Conservation (phyloP, 2,797 vertebrate species). For the Crocodylus rhombifer region DNA sequence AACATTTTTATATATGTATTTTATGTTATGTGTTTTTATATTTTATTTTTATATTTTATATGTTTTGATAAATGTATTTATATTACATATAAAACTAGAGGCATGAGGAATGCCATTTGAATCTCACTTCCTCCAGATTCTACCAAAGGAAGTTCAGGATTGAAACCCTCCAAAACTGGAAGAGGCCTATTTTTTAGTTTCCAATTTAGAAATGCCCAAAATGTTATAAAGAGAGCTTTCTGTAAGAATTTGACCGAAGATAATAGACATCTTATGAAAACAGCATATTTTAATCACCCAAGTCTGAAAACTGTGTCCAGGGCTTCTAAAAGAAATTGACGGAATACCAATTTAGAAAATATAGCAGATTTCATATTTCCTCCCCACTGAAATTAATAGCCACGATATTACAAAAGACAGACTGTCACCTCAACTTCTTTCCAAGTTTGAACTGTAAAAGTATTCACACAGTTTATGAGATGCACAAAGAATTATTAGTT, state of each 20-base stretch:
- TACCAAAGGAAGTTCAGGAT: background rate
- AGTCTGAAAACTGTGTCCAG: background rate
- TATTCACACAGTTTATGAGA: background rate
- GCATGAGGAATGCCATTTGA: background rate
- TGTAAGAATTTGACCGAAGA: background rate
- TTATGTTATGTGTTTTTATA: too few relatives aligned
- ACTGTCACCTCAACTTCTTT: background rate
- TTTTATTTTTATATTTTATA: too few relatives aligned
- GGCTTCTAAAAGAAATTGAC: background rate
- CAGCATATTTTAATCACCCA: background rate
- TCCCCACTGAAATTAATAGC: background rate
- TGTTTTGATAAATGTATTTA: too few relatives aligned
- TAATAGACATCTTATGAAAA: rapidly evolving
- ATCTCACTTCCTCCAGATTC: background rate
- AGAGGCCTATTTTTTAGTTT: background rate
- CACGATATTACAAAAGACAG: background rate
- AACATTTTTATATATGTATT: too few relatives aligned
- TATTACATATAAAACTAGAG: background rate
- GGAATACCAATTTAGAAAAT: background rate
- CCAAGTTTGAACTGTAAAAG: background rate
- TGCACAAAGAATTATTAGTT: background rate
- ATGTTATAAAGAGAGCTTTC: background rate
- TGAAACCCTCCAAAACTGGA: background rate
- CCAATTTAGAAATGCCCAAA: background rate
- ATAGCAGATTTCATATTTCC: background rate